Evolutionary conservation across 2,797 vertebrate genomes (phyloP), one percentile per base, ranked within the genome.

Genomic region (Sciurus vulgaris): DNA sequence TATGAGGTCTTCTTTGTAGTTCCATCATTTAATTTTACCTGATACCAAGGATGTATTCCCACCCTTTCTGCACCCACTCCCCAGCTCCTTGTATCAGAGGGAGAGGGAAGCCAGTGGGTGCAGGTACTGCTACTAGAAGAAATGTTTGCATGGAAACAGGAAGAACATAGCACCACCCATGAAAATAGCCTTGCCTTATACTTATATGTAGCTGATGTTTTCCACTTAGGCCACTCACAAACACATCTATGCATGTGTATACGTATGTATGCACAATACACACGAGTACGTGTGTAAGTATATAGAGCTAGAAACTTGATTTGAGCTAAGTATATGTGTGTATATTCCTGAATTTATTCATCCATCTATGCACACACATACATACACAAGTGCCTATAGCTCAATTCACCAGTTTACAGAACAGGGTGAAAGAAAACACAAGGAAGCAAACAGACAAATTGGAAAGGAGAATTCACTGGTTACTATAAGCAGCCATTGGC

Each of bases 341-440:
- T 51, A 51, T 15, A 11, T 61, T 28, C 59, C 3, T 14, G 9
- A 61, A 28, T 61, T 26, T 61, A 28, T 59, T 24, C 22, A 22
- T 28, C 2, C 44, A 47, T n/a, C 1, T 28, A 2, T 14, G 10
- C 4, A 10, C 28, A 10, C 5, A 2, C 5, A 91, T 4, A 14
- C 22, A 33, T 12, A 20, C 6, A 35, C 5, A 28, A 1, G 20
- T 9, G 24, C 22, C 28, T 86, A 17, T 91, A 44, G 15, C 15
- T 86, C 54, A 63, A 5, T 59, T 79, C 33, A 74, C 41, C 5
- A 14, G 15, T 54, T 94, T 69, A 63, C 5, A 69, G 77, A 49
- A 89, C 22, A 28, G 13, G 15, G 12, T 73, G 76, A 73, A 84
- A 33, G n/a, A 87, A 83, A 18, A 35, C 44, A 17, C 14, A 77